These are phyloP conservation scores for Psittacus erithacus DNA, from an alignment of 2,113 vertebrate genomes.

Conservation along the genomic window DNA sequence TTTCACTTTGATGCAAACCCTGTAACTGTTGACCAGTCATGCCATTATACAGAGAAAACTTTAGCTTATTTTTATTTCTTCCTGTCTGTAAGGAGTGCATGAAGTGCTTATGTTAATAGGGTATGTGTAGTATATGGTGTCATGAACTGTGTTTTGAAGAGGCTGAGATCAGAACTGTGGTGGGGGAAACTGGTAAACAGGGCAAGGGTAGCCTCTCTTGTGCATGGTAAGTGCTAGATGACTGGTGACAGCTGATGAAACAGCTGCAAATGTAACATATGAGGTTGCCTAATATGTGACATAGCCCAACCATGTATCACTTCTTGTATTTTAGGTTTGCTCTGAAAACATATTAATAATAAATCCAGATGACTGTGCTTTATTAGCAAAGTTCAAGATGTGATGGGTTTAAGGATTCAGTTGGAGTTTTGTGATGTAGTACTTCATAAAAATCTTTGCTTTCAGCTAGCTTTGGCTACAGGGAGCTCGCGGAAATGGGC, in stretches of 20 bases:
- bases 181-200: background rate
- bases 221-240: background rate
- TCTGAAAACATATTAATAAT: background rate
- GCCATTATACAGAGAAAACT: background rate
- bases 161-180: background rate
- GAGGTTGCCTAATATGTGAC: background rate
- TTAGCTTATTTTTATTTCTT: background rate
- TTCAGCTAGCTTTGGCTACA: background rate
- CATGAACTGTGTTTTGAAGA: background rate
- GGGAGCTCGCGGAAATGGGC: background rate
- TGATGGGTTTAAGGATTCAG: background rate
- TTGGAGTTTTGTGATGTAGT: background rate
- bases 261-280: background rate
- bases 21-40: background rate
- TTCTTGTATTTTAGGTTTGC: constrained; percentile 7
- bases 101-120: background rate
- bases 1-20: background rate
- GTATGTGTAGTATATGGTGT: background rate
- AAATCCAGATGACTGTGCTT: background rate
- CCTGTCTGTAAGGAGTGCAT: background rate
- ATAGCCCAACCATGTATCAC: background rate
- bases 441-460: background rate
- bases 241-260: constrained; percentile 23
- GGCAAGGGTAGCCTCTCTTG: background rate
- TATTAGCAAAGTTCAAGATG: background rate